phyloP scores from a whole-genome alignment of 2,888 invertebrate genomes.

The Stenodera caucasica region DNA sequence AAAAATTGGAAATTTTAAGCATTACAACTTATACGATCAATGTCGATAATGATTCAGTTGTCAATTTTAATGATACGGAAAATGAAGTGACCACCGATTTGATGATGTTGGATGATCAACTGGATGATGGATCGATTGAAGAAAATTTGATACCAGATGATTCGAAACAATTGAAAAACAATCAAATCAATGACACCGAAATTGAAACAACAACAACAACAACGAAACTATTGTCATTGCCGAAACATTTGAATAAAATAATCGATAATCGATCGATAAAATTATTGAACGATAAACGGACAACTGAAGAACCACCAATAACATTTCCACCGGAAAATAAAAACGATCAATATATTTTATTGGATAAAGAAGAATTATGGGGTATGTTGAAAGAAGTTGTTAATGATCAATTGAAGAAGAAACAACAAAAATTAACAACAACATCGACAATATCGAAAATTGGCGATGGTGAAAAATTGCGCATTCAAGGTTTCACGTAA shows the following conservation, averaged over 20 bases:
- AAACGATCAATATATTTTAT: conserved; percentile 61
- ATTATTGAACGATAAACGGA: conserved; percentile 18
- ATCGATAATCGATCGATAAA: conserved; percentile 32
- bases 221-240: conserved; percentile 15
- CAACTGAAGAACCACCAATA: conserved; percentile 32
- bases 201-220: background rate
- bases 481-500: conserved; percentile 39
- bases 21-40: conserved; percentile 46
- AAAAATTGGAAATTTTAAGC: conserved; percentile 38
- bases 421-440: conserved; percentile 20
- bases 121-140: conserved; percentile 19
- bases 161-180: conserved; percentile 11
- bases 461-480: conserved; percentile 31
- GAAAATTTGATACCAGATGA: conserved; percentile 32
- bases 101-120: conserved; percentile 5
- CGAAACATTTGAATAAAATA: conserved; percentile 45
- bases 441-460: conserved; percentile 27
- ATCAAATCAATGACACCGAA: background rate
- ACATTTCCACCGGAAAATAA: conserved; percentile 49
- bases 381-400: conserved; percentile 63
- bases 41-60: conserved; percentile 41
- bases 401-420: conserved; percentile 42
- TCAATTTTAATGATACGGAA: conserved; percentile 22
- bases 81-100: background rate
- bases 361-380: conserved; percentile 65